Evolutionary conservation across 2,888 invertebrate genomes (phyloP).

Genomic region (Drosophila mulleri): DNA sequence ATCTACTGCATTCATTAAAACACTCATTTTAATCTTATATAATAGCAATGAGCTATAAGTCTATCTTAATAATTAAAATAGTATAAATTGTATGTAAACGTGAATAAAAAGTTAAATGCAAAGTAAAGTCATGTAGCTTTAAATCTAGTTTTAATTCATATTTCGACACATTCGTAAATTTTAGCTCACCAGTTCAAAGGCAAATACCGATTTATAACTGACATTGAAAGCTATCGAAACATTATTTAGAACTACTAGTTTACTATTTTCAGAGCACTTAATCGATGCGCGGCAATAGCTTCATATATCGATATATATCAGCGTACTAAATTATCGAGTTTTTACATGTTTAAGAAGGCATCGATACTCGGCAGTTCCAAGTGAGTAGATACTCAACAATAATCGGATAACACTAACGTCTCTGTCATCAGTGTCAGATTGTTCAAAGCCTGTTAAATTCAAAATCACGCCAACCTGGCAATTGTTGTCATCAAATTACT

Average conservation of each 20-base stretch:
- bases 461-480: background rate
- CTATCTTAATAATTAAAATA: background rate
- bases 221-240: background rate
- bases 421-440: background rate
- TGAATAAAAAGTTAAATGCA: background rate
- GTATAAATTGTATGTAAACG: background rate
- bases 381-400: background rate
- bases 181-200: background rate
- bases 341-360: background rate
- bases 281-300: background rate
- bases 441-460: background rate
- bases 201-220: background rate
- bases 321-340: background rate
- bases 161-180: background rate
- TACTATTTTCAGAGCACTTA: background rate
- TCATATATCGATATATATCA: background rate
- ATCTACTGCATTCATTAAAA: background rate
- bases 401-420: background rate
- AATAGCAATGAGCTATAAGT: background rate
- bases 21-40: background rate
- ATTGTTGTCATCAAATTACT: background rate
- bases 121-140: background rate
- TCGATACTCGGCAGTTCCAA: background rate
- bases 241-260: background rate
- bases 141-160: background rate